phyloP scores from a whole-genome alignment of 2,888 invertebrate species.

The Aelia acuminata region DNA sequence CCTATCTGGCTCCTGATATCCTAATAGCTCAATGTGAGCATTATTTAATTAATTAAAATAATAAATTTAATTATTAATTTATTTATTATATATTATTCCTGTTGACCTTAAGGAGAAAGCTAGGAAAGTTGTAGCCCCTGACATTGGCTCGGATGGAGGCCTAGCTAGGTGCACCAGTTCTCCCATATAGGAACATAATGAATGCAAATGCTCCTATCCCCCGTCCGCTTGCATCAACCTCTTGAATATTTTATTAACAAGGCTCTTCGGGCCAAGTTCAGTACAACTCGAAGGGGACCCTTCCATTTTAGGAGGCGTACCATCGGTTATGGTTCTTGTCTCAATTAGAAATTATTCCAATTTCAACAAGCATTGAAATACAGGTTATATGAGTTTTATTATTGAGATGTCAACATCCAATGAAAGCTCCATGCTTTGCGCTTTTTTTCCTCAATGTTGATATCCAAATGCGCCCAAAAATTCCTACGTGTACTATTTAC shows the following conservation, averaged over 20 bases:
- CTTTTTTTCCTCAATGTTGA: too few relatives aligned
- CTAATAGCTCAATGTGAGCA: too few relatives aligned
- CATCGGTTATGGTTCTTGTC: not conserved
- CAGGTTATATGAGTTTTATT: not conserved
- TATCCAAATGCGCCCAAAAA: too few relatives aligned
- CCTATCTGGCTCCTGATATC: too few relatives aligned
- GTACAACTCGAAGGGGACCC: not conserved
- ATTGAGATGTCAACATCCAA: not conserved
- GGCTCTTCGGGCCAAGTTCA: not conserved
- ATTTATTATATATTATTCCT: not conserved
- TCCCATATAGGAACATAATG: not conserved
- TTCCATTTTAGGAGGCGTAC: not conserved
- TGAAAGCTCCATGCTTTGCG: not conserved
- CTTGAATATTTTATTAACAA: not conserved
- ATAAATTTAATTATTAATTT: too few relatives aligned
- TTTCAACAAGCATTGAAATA: not conserved
- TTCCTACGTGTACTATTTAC: too few relatives aligned
- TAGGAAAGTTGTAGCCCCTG: not conserved
- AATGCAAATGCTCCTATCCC: not conserved
- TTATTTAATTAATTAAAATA: too few relatives aligned
- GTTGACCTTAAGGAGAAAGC: not conserved
- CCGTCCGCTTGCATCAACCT: not conserved
- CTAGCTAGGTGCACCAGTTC: not conserved
- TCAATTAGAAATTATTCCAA: not conserved
- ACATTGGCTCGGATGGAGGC: not conserved